Base-by-base conservation (phyloP, 2,113 vertebrate genomes). In the Paracanthobrama guichenoti region DNA sequence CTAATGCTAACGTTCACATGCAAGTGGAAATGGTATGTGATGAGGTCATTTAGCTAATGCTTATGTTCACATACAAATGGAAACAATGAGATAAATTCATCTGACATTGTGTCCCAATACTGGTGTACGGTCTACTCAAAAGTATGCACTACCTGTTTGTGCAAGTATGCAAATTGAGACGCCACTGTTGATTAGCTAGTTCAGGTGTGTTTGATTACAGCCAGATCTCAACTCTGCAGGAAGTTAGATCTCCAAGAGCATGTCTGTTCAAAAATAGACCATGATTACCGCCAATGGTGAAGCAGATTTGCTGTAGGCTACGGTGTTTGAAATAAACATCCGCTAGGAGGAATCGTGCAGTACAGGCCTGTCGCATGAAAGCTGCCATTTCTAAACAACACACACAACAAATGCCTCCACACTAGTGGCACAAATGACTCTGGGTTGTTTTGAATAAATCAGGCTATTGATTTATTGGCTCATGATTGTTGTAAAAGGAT, bases 201-300 rank as follows among this genome's bases (percentile, higher is more conserved):
- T 80, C 78, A 80, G 78, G 78, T 80, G 48, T 35, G 78, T 66
- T 80, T 80, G 78, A 80, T 80, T 80, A 76, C 14, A 80, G 60
- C 3, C 26, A 53, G 48, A 28, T 75, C 73, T 53, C 26, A 50
- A 53, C 73, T 75, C 78, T 35, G 60, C 78, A 50, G 78, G 78
- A 80, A 16, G 39, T 44, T 50, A 48, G 26, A 80, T 80, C 62
- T 80, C 26, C 78, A 50, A 10, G 60, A 80, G 42, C 42, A 50
- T 2, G 53, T 2, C 60, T 31, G 60, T 48, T 67, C 78, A 67
- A 80, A 80, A 80, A 80, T 67, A 80, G 60, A 67, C 78, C 10
- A 6, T 31, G 78, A 80, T 80, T 67, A 67, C 78, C 20, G 26
- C 60, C 78, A 67, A 31, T 48, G 42, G 60, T 22, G 60, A 80